Base-by-base conservation (phyloP, 2,888 invertebrate genomes). In the Hydraecia micacea region DNA sequence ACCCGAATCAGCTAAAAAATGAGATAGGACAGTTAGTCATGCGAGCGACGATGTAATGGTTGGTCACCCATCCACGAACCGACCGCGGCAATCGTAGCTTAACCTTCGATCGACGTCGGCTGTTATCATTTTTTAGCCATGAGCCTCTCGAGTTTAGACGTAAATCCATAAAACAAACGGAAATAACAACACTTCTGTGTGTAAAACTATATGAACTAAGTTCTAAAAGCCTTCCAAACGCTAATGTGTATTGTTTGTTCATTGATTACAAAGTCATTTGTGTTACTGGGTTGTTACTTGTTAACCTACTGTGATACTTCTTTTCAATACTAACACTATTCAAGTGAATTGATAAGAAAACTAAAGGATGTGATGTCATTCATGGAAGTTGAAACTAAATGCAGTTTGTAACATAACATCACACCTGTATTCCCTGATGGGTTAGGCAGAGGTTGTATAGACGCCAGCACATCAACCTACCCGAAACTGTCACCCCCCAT, bases 331-430 rank as follows among this genome's bases (percentile, higher is more conserved):
- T 58, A 32, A 67, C 52, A 18, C 32, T 4, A 25, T 21, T 65
- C 39, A 60, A 75, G 32, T 68, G 65, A 69, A 76, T 60, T 82
- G 81, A 78, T 83, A 83, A 83, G 68, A 52, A 82, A 71, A 83
- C 68, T n/a, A 77, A 77, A 77, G 58, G 28, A 42, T n/a, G 42
- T 77, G 55, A 63, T 36, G 13, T 49, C n/a, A 52, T 21, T 32
- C 15, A 46, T 66, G 36, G 5, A 55, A 70, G 15, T n/a, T 28
- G 58, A n/a, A 46, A 46, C 2, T 62, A 79, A 79, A 28, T 11
- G 28, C 32, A 39, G 39, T 66, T 72, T 65, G 25, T 52, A 21
- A 21, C 7, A 42, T 21, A 52, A 52, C 52, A 18, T 18, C 49
- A 49, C 49, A 6, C 18, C 49, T 49, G 6, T 18, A 49, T 18